Percentiles rank a stretch among this genome's conserved stretches.
These are phyloP conservation scores for Dinomys branickii DNA, from an alignment of 2,113 vertebrate species.

Conservation along the genomic window DNA sequence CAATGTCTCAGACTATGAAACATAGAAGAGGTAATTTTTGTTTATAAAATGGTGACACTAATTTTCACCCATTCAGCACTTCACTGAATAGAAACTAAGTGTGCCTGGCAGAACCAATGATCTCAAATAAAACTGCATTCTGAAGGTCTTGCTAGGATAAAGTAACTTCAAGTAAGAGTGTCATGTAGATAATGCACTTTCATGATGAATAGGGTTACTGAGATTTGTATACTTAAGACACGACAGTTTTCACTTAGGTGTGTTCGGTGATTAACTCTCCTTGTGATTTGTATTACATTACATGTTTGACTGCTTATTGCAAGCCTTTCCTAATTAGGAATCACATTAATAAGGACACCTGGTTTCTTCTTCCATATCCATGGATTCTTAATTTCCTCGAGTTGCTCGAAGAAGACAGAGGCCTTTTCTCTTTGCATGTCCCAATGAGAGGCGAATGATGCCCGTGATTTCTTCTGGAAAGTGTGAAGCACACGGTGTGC, in stretches of 20 bases:
- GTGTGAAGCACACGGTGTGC: not conserved
- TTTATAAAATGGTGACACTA: not conserved
- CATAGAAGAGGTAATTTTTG: not conserved
- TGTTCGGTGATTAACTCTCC: not conserved
- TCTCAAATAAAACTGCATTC: not conserved
- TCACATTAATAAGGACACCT: not conserved
- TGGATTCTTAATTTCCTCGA: not conserved
- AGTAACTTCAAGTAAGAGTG: not conserved
- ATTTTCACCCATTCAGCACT: constrained; percentile 5
- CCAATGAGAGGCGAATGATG: too few relatives aligned
- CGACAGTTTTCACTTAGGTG: not conserved
- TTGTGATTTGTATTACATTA: not conserved
- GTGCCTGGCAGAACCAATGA: not conserved
- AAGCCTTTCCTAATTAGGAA: not conserved
- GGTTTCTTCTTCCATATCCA: not conserved
- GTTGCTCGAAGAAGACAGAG: not conserved
- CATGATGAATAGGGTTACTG: not conserved
- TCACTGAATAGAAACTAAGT: constrained; percentile 18
- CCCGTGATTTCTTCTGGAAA: not conserved
- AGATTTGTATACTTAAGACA: not conserved
- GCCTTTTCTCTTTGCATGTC: not conserved
- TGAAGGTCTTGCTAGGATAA: not conserved
- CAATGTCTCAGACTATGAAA: not conserved
- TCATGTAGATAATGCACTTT: not conserved
- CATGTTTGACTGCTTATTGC: not conserved